phyloP scores from a whole-genome alignment of 2,888 invertebrate genomes.

The Acanthosepion lycidas region DNA sequence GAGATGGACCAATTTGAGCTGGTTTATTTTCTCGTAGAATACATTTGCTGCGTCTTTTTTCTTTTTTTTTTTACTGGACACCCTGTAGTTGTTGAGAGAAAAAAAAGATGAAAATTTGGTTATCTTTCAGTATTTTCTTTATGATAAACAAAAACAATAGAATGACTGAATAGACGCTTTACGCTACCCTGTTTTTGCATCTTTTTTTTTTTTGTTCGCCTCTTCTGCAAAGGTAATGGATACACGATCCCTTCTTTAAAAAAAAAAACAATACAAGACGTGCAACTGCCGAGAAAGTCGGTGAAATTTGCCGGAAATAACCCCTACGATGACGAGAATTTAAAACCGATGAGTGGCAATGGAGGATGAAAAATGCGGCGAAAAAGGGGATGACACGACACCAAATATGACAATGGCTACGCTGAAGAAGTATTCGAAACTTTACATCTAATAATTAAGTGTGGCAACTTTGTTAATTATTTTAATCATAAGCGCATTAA shows the following conservation, averaged over 20 bases:
- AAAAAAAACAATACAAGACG: neutral
- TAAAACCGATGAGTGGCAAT: neutral
- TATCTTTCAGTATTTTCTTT: too few species aligned
- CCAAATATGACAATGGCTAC: neutral
- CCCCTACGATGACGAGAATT: neutral
- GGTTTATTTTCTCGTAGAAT: too few species aligned
- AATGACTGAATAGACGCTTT: neutral
- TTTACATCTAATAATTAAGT: neutral
- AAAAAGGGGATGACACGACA: neutral
- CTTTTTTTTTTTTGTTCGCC: neutral
- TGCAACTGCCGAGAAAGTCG: neutral
- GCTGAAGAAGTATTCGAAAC: neutral
- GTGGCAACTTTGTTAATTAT: conserved; percentile 1
- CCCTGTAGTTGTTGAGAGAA: too few species aligned
- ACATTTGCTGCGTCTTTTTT: too few species aligned
- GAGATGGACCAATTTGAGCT: too few species aligned
- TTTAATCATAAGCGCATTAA: neutral
- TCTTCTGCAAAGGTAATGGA: neutral
- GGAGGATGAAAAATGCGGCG: neutral
- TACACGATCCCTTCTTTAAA: neutral
- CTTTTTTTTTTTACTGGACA: too few species aligned
- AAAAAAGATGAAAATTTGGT: too few species aligned
- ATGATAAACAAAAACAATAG: neutral
- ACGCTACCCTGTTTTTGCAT: neutral
- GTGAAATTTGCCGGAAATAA: neutral